phyloP scores from a whole-genome alignment of 2,797 vertebrate genomes.

The Pangasius djambal region DNA sequence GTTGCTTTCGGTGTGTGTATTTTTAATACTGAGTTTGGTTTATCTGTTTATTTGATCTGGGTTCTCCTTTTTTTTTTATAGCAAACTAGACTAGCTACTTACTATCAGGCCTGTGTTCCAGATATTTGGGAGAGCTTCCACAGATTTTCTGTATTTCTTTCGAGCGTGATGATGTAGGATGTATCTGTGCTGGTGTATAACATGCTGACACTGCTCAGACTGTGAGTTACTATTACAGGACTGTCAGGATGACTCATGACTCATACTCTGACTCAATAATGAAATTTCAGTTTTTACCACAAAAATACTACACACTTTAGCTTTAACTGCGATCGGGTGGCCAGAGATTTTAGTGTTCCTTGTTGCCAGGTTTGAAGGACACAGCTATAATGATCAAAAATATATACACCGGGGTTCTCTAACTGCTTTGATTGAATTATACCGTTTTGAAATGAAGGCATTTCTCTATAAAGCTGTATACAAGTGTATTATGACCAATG shows the following conservation, averaged over 20 bases:
- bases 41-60: not conserved
- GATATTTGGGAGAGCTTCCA: not conserved
- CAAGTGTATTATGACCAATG: not conserved
- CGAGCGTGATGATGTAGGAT: not conserved
- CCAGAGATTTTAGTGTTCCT: not conserved
- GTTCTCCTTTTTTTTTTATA: not conserved
- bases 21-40: not conserved
- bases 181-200: slow-evolving; percentile 4
- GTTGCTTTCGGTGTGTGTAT: not conserved
- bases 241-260: slow-evolving; percentile 16
- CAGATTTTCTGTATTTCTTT: not conserved
- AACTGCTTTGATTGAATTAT: not conserved
- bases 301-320: not conserved
- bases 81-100: not conserved
- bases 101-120: not conserved
- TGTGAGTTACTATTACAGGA: not conserved
- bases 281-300: not conserved
- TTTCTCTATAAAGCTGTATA: not conserved
- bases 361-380: not conserved
- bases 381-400: not conserved
- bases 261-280: not conserved
- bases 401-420: not conserved
- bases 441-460: not conserved
- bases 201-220: not conserved
- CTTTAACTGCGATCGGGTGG: not conserved